Base-by-base conservation (phyloP, 2,888 invertebrate genomes). In the Blastobasis lacticolella region DNA sequence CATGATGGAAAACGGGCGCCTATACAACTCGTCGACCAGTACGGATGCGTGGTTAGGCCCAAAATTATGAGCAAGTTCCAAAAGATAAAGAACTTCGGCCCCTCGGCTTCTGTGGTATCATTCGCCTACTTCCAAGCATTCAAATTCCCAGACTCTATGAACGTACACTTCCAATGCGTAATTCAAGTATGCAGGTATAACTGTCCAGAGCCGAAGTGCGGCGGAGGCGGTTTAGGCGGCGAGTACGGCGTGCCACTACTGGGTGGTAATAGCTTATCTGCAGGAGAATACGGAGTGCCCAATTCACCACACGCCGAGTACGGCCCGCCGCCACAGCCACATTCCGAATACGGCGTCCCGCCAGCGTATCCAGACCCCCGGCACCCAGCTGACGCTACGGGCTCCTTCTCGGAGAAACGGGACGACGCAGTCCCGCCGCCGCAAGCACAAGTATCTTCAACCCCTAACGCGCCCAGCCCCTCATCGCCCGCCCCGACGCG, bases 111-210 rank as follows among this genome's bases (percentile, higher is more conserved):
- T 0, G 97, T 97, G 4, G 96, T 97, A 10, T 96, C 96, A 50
- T 97, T 97, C 74, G 97, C 97, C 9, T 96, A 97, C 86, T 97
- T 97, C 94, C 97, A 97, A 86, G 97, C 97, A 5, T 97, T 97
- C 89, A 97, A 97, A 82, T 97, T 97, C 92, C 97, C 97, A 1
- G 97, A 97, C 78, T 96, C 96, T 8, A 97, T 97, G 97, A 97
- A 97, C 76, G 97, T 97, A 4, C 97, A 97, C 90, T 97, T 97
- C 94, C 97, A 97, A 79, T 97, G 97, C 75, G 96, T 97, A 45
- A 97, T 97, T 64, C 97, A 97, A 89, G 97, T 97, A 4, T 97
- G 97, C 71, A 91, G 97, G 64, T 95, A 96, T 79, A 96, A 97
- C 74, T 97, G 97, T 65, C 97, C 97, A 2, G 96, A 97, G 72